Evolutionary conservation across 2,888 invertebrate species (phyloP).

Genomic region (Ormyrus rosae): DNA sequence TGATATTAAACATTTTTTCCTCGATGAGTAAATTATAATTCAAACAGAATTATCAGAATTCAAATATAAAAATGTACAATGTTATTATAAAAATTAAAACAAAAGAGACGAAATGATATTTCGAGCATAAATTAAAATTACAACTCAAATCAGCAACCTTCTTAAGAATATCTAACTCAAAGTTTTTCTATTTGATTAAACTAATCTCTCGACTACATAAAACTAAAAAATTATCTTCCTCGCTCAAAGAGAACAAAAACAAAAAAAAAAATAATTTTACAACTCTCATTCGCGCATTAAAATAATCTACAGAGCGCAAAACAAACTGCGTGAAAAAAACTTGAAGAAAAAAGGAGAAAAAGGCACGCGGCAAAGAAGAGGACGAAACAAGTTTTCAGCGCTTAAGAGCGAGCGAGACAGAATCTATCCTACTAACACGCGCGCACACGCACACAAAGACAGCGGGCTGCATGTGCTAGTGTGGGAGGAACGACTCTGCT

Average conservation of each 20-base stretch:
- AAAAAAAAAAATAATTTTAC: slow-evolving; percentile 35
- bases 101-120: too few relatives aligned
- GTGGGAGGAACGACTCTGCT: slow-evolving; percentile 51
- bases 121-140: too few relatives aligned
- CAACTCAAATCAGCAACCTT: too few relatives aligned
- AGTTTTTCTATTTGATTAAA: too few relatives aligned
- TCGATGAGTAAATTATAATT: too few relatives aligned
- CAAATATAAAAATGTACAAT: too few relatives aligned
- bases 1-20: background rate
- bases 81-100: too few relatives aligned
- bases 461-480: slow-evolving; percentile 16
- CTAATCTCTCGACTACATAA: too few relatives aligned
- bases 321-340: slow-evolving; percentile 44
- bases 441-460: background rate
- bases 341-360: slow-evolving; percentile 19
- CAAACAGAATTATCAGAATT: too few relatives aligned
- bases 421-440: slow-evolving; percentile 22
- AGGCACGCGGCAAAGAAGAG: slow-evolving; percentile 44
- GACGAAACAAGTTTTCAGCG: slow-evolving; percentile 56
- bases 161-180: too few relatives aligned
- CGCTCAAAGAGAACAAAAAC: background rate
- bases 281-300: slow-evolving; percentile 44
- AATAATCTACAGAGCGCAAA: slow-evolving; percentile 53
- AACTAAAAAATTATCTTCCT: background rate
- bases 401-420: slow-evolving; percentile 15